Base-by-base conservation (phyloP, 2,888 invertebrate genomes). In the Ganaspis brasiliensis region DNA sequence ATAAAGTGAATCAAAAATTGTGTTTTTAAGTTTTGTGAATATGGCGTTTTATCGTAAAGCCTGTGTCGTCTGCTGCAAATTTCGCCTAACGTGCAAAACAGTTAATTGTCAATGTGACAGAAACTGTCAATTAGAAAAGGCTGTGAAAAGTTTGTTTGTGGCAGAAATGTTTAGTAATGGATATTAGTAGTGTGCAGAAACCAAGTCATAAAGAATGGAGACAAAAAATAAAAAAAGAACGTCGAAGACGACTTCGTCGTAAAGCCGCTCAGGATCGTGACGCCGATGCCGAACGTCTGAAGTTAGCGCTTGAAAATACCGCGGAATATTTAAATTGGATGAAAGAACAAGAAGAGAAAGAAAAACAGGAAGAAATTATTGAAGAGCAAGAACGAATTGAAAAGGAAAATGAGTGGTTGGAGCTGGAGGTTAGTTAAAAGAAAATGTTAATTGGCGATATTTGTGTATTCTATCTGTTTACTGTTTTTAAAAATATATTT, bases 151-250 rank as follows among this genome's bases (percentile, higher is more conserved):
- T 14, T 24, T 3, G 6, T 26, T 49, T 35, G 52, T 73, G 49
- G 49, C 24, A 31, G 40, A 26, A 45, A 61, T 70, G 56, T 40
- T 3, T 55, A 16, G 49, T 52, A 12, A 74, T 74, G 74, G 57
- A 31, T 70, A 45, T 70, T 16, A 24, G 19, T 70, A 16, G 52
- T 16, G 55, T 4, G n/a, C 37, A 14, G 16, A 55, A 70, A 10
- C 73, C 77, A 57, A 81, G 73, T 61, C 95, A 95, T 90, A 93
- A 93, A 86, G 93, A 94, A 88, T 96, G 96, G 96, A 94, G 97
- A 84, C 95, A 94, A 91, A 86, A 93, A 79, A 95, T 94, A 0
- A 97, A 96, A 92, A 96, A 94, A 86, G 92, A 94, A 85, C 93
- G 96, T 91, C 93, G 97, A 78, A 94, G 95, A 90, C 93, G 93